Evolutionary conservation across 2,888 invertebrate species (phyloP).

Genomic region (Caenorhabditis plicata): DNA sequence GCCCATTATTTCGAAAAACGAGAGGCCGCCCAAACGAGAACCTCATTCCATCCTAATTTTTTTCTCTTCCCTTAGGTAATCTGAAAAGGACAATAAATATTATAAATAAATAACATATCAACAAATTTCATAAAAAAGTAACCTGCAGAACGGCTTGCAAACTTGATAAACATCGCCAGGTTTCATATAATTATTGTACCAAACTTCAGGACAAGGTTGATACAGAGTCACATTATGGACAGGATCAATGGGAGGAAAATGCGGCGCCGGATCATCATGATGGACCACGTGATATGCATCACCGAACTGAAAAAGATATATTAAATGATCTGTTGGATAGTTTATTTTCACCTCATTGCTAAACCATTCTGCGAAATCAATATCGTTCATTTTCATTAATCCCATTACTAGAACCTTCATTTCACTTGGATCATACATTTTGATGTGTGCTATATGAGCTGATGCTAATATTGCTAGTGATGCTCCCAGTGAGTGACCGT

Average conservation of each 20-base stretch:
- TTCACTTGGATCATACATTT: slow-evolving; percentile 11
- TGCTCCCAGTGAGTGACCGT: slow-evolving; percentile 22
- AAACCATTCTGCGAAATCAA: slow-evolving; percentile 14
- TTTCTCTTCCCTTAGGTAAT: too few species aligned
- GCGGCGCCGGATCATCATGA: slow-evolving; percentile 2
- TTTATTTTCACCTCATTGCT: slow-evolving; percentile 10
- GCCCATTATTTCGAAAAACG: too few species aligned
- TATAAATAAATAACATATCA: too few species aligned
- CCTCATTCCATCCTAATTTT: too few species aligned
- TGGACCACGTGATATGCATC: slow-evolving; percentile 20
- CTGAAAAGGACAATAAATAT: too few species aligned
- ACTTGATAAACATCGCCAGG: slow-evolving; percentile 6
- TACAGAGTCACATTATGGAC: slow-evolving; percentile 5
- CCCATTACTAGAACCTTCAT: slow-evolving; percentile 15
- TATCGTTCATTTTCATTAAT: slow-evolving; percentile 3
- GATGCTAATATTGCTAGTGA: slow-evolving; percentile 6
- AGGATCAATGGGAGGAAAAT: background rate
- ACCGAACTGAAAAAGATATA: slow-evolving; percentile 7
- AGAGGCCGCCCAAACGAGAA: too few species aligned
- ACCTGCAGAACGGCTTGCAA: slow-evolving; percentile 13
- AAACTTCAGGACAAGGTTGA: slow-evolving; percentile 16
- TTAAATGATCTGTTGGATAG: too few species aligned
- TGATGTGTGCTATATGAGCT: slow-evolving; percentile 1
- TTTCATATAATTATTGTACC: slow-evolving; percentile 26
- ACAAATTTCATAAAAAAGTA: too few species aligned